Base-by-base conservation (phyloP, 2,888 invertebrate species). In the Troilus luridus region DNA sequence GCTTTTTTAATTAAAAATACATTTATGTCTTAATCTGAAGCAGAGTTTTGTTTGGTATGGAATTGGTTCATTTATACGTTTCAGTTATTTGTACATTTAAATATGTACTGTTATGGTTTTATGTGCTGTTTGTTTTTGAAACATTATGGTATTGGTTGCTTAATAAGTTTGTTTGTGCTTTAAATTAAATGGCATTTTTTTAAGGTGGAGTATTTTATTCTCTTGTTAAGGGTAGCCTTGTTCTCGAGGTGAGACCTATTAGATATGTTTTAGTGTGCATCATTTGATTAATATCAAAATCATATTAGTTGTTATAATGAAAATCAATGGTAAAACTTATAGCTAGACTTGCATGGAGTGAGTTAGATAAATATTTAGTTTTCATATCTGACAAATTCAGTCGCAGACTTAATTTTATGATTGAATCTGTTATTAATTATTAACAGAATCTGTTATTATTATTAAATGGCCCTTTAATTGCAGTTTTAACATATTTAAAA, bases 271-370 rank as follows among this genome's bases (percentile, higher is more conserved):
- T 77, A 41, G 72, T 77, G 72, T 77, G 72, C 41, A 77, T 77
- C 10, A 85, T 85, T 85, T 85, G 56, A 58, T 85, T 85, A 21
- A 56, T 56, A n/a, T 85, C 85, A n/a, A 85, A 85, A 56, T 85
- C 21, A 41, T 54, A 56, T 85, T 12, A 85, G 85, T 21, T 56
- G 21, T n/a, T n/a, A 54, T 54, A 85, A n/a, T 41, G 7, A 85
- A 85, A 54, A 85, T 56, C 56, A 85, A 0, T 85, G 56, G 21
- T 58, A 56, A 85, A 85, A n/a, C 12, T 56, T 85, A 85, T 21
- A 85, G n/a, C 7, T 85, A 85, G 85, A 56, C 5, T 56, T 85
- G 85, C 85, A 85, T 85, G 85, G 54, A 85, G 54, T 85, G 85
- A n/a, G 56, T 56, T 85, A 56, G 85, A 85, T 10, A 56, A 58